Percentiles rank a stretch among this genome's conserved stretches.
These are phyloP conservation scores for Semotilus atromaculatus DNA, from an alignment of 2,797 vertebrate genomes.

Conservation along the genomic window DNA sequence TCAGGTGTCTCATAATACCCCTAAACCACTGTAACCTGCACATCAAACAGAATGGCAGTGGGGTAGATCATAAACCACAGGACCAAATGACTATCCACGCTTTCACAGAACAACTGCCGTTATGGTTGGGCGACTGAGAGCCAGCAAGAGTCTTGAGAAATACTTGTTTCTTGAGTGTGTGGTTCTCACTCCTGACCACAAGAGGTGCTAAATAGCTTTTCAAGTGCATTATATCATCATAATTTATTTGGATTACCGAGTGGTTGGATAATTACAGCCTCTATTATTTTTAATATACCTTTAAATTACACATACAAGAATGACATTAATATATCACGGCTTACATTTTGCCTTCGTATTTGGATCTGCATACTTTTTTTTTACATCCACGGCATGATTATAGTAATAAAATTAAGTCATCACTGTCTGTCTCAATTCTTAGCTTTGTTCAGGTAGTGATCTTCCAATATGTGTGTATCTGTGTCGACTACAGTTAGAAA, in stretches of 20 bases:
- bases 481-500: not conserved
- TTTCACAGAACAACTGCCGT: conserved; percentile 41
- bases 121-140: conserved; percentile 22
- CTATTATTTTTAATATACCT: not conserved
- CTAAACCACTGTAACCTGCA: conserved; percentile 42
- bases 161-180: not conserved
- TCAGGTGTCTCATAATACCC: conserved; percentile 52
- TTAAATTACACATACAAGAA: not conserved
- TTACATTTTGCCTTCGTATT: not conserved
- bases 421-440: not conserved
- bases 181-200: conserved; percentile 16
- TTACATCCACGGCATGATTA: not conserved
- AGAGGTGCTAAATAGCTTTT: conserved; percentile 13
- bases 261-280: not conserved
- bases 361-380: not conserved
- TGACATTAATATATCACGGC: not conserved
- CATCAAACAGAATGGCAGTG: conserved; percentile 44
- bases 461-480: not conserved
- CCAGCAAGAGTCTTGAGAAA: conserved; percentile 12
- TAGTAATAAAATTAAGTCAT: not conserved
- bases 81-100: conserved; percentile 34
- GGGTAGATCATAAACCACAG: conserved; percentile 42
- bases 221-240: conserved; percentile 2
- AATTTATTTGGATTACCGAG: not conserved
- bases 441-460: not conserved